Percentiles rank a stretch among this genome's conserved stretches.
These are phyloP conservation scores for Natrix natrix DNA, from an alignment of 2,797 vertebrate species.

Conservation along the genomic window DNA sequence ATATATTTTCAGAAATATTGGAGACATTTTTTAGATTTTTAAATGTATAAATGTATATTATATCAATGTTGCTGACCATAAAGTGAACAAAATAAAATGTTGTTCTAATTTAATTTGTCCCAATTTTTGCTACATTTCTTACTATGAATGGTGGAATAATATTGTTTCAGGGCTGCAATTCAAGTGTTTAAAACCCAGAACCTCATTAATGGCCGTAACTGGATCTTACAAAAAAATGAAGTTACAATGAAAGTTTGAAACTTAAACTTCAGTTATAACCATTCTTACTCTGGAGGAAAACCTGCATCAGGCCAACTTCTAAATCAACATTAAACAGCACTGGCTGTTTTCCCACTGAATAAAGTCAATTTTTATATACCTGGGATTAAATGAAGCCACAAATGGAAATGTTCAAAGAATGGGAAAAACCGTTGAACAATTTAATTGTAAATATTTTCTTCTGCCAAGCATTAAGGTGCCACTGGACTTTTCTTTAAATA, in stretches of 20 bases:
- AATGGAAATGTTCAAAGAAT: not conserved
- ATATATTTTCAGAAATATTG: not conserved
- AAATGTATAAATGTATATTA: not conserved
- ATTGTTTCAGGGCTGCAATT: not conserved
- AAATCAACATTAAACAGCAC: not conserved
- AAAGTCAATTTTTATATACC: not conserved
- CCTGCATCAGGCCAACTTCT: not conserved
- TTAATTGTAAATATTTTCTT: not conserved
- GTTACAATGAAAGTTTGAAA: not conserved
- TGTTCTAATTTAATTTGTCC: not conserved
- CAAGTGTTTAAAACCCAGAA: not conserved
- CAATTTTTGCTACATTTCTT: not conserved
- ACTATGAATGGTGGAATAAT: not conserved
- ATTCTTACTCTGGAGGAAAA: not conserved
- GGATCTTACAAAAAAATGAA: not conserved
- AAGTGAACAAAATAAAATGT: slow-evolving; percentile 22
- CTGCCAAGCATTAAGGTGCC: not conserved
- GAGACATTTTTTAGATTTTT: not conserved
- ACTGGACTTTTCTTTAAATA: not conserved
- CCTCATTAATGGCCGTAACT: not conserved
- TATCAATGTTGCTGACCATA: slow-evolving; percentile 7
- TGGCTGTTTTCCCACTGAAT: not conserved
- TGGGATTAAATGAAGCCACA: not conserved
- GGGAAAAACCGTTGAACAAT: not conserved
- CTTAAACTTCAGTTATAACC: not conserved